These are phyloP conservation scores for Bombylius major DNA, from an alignment of 2,888 invertebrate genomes.

Conservation along the genomic window DNA sequence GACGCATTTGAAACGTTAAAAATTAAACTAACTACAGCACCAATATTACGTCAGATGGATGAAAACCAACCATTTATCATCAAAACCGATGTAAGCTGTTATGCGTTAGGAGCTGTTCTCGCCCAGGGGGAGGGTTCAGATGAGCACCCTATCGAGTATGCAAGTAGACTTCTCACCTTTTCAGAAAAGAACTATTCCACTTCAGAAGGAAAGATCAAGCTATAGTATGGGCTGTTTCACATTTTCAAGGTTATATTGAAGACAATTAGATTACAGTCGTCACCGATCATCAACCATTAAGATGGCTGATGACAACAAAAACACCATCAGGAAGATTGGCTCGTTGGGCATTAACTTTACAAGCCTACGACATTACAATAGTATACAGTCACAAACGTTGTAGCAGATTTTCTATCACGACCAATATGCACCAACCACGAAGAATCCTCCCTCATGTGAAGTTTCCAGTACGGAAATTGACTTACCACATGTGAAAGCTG, in stretches of 20 bases:
- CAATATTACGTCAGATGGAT: too few species aligned
- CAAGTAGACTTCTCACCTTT: constrained; percentile 17
- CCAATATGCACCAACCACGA: neutral
- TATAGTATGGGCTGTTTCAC: constrained; percentile 13
- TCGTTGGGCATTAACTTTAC: too few species aligned
- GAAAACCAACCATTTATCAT: too few species aligned
- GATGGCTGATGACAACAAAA: too few species aligned
- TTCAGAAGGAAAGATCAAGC: constrained; percentile 30
- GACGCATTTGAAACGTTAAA: too few species aligned
- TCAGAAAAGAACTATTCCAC: constrained; percentile 30
- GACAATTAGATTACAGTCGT: neutral
- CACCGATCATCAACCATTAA: too few species aligned
- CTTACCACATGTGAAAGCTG: too few species aligned
- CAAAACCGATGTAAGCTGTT: constrained; percentile 1
- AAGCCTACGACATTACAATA: too few species aligned
- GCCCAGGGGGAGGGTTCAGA: constrained; percentile 13
- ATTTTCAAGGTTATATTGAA: constrained; percentile 9
- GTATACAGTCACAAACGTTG: constrained; percentile 15
- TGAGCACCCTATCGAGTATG: constrained; percentile 11
- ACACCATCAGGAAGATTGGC: too few species aligned
- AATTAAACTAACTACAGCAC: too few species aligned
- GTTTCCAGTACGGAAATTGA: too few species aligned
- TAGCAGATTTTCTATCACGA: constrained; percentile 10
- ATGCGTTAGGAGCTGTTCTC: constrained; percentile 18
- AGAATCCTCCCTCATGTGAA: too few species aligned